Evolutionary conservation across 2,888 invertebrate genomes (phyloP).

Genomic region (Megamerina dolium): DNA sequence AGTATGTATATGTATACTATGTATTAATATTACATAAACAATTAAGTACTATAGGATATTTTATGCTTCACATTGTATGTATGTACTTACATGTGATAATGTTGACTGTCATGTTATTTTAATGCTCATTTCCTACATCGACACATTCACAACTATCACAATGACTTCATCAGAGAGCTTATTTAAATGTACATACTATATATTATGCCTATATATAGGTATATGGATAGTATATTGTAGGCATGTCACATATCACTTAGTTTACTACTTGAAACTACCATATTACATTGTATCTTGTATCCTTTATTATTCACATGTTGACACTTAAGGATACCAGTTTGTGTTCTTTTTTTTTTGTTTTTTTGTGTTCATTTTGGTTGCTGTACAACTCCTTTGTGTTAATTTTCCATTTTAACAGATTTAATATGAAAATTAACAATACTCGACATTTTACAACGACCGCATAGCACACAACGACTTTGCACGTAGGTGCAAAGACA

Average conservation of each 20-base stretch:
- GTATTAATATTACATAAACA: too few relatives aligned
- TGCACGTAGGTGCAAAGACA: background rate
- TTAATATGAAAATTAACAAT: constrained; percentile 38
- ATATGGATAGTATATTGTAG: too few relatives aligned
- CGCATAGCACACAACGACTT: background rate
- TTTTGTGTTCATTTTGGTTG: constrained; percentile 10
- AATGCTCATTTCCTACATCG: too few relatives aligned
- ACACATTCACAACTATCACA: too few relatives aligned
- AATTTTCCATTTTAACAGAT: constrained; percentile 35
- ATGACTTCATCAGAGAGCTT: too few relatives aligned
- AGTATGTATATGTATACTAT: too few relatives aligned
- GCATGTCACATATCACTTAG: too few relatives aligned
- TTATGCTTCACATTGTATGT: too few relatives aligned
- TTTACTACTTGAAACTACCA: background rate
- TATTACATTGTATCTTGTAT: background rate
- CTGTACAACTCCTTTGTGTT: too few relatives aligned
- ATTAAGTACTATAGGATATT: too few relatives aligned
- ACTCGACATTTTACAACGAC: background rate
- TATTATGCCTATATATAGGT: background rate
- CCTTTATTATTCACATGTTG: constrained; percentile 9
- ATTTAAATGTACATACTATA: constrained; percentile 19
- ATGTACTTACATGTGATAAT: too few relatives aligned
- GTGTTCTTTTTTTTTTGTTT: background rate
- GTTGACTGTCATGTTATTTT: too few relatives aligned
- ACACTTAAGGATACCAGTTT: constrained; percentile 12